Base-by-base conservation (phyloP, 2,888 invertebrate species). In the Coelopa pilipes region DNA sequence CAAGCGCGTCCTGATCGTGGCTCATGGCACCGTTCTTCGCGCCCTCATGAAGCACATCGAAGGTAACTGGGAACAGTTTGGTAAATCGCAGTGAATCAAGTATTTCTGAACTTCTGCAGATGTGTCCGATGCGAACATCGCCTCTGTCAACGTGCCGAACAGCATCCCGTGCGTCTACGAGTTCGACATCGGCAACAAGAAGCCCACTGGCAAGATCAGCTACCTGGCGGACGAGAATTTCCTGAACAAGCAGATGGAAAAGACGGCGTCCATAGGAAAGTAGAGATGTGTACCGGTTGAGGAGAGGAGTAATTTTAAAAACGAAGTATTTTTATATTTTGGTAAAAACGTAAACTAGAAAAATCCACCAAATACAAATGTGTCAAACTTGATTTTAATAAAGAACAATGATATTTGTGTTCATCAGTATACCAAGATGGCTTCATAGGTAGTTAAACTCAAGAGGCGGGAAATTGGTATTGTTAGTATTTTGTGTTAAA, bases 11-110 rank as follows among this genome's bases (percentile, higher is more conserved):
- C 90, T 96, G 68, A 93, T 96, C 82, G 95, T 94, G 47, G 94
- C 95, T 34, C 96, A 96, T 83, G 96, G 96, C 65, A 96, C 96
- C 86, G 94, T 95, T 83, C 90, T 95, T 55, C 89, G 96, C 81
- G 95, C 95, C 75, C 93, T 96, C 79, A 93, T 96, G 0, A 96
- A 96, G 87, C 93, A 95, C 88, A 91, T 96, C 83, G 95, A 96
- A 86, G 89, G 94, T 93, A 88, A 34, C 34, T 34, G 4, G 34
- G 4, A 7, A 4, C 34, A 34, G 7, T 34, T 24, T 68, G 69
- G n/a, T 13, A 50, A 11, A 57, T 15, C 1, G 1, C 17, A n/a
- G 19, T 9, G 53, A 17, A 13, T 57, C 10, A 60, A 60, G 19
- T 21, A 19, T 65, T 60, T 60, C 34, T 57, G 21, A 47, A 21